Percentiles rank a stretch among this genome's conserved stretches.
phyloP scores from a whole-genome alignment of 1,140 invertebrate genomes.

The Philotrypesis tridentata region DNA sequence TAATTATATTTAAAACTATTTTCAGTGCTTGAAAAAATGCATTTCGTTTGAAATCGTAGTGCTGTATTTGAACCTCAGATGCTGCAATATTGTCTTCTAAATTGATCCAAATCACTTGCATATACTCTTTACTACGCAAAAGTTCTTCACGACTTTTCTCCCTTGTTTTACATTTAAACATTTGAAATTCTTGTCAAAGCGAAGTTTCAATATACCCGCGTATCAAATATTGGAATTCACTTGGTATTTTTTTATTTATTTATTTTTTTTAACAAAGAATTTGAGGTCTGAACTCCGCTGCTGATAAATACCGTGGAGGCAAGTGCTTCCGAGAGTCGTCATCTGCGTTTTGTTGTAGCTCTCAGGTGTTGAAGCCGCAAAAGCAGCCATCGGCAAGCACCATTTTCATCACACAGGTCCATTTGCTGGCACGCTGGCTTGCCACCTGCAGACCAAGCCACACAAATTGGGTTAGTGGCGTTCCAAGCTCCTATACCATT shows the following conservation, averaged over 20 bases:
- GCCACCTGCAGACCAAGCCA: conserved; percentile 75
- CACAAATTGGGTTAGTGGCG: conserved; percentile 75
- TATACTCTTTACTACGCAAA: conserved; percentile 37
- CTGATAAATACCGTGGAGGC: conserved; percentile 75
- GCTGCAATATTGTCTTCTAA: conserved; percentile 47
- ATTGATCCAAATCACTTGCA: conserved; percentile 48
- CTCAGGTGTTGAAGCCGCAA: conserved; percentile 45
- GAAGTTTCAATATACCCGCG: conserved; percentile 42
- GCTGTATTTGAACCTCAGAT: conserved; percentile 38
- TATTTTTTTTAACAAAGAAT: conserved; percentile 44
- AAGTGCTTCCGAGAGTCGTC: conserved; percentile 59
- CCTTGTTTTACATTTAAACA: conserved; percentile 38
- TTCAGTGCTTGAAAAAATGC: conserved; percentile 44
- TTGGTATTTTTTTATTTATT: no score
- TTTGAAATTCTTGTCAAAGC: conserved; percentile 41
- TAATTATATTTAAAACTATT: conserved; percentile 42
- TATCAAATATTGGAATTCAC: conserved; percentile 39
- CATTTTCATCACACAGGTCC: conserved; percentile 49
- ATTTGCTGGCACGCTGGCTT: conserved; percentile 68
- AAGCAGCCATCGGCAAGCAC: conserved; percentile 46
- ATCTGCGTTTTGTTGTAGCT: conserved; percentile 44
- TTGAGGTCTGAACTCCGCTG: conserved; percentile 61
- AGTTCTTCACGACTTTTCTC: conserved; percentile 41
- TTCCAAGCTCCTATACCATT: conserved; percentile 54
- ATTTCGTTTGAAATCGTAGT: conserved; percentile 44